Percentiles rank a stretch among this genome's conserved stretches.
Evolutionary conservation across 2,888 invertebrate species (phyloP).

Genomic region (Agrotis segetum): DNA sequence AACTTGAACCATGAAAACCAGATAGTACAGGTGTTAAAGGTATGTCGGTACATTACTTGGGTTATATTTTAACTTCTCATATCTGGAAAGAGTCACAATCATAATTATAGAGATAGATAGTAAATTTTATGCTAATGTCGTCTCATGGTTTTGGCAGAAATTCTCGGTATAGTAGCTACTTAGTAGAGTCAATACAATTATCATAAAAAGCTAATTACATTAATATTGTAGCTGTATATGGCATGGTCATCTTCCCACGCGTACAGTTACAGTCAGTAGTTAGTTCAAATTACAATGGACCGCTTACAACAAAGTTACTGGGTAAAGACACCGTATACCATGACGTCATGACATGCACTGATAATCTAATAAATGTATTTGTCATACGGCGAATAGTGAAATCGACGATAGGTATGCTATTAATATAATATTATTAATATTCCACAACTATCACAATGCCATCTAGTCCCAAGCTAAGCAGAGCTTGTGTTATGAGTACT

Average conservation of each 20-base stretch:
- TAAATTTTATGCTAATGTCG: neutral
- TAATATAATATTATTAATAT: too few species aligned
- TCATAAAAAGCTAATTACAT: constrained; percentile 33
- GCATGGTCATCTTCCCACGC: constrained; percentile 33
- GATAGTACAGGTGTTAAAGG: too few species aligned
- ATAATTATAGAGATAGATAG: neutral
- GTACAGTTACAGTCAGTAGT: neutral
- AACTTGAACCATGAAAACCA: too few species aligned
- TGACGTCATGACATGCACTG: neutral
- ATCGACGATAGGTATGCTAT: too few species aligned
- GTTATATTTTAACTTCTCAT: neutral
- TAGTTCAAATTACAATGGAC: neutral
- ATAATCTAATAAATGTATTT: neutral
- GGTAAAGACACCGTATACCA: constrained; percentile 3
- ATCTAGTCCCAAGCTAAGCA: too few species aligned
- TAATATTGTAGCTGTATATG: constrained; percentile 35
- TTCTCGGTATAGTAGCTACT: neutral
- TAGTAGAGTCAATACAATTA: constrained; percentile 31
- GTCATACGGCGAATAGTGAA: neutral
- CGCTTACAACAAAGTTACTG: neutral
- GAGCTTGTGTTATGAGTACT: too few species aligned
- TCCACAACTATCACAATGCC: too few species aligned
- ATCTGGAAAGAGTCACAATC: neutral
- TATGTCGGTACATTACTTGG: neutral
- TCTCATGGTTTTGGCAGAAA: constrained; percentile 5